These are phyloP conservation scores for Ethmia dodecea DNA, from an alignment of 2,888 invertebrate genomes.

Conservation along the genomic window DNA sequence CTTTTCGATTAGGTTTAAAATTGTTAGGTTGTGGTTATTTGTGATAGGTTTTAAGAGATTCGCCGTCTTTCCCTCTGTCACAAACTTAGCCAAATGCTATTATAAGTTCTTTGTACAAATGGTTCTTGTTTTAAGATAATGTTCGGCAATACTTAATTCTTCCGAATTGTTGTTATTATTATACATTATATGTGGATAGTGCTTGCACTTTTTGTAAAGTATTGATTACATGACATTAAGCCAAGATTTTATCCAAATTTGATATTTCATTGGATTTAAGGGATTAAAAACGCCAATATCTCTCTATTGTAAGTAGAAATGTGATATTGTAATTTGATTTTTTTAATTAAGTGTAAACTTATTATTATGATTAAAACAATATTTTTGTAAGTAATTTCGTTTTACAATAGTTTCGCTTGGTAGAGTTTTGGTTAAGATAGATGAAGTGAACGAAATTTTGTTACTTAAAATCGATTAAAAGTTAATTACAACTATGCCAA, in stretches of 20 bases:
- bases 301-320: constrained; percentile 78
- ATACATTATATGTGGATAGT: constrained; percentile 35
- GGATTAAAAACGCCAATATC: constrained; percentile 62
- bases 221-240: constrained; percentile 54
- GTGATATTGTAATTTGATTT: constrained; percentile 77
- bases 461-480: constrained; percentile 77
- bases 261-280: constrained; percentile 39
- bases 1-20: constrained; percentile 23
- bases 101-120: constrained; percentile 64
- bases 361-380: constrained; percentile 62
- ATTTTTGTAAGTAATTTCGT: constrained; percentile 74
- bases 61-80: constrained; percentile 42
- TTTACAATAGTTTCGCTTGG: constrained; percentile 68
- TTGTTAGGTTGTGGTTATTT: constrained; percentile 66
- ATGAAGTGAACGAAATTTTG: constrained; percentile 69
- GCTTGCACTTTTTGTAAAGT: constrained; percentile 48
- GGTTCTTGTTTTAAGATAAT: constrained; percentile 38
- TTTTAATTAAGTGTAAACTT: constrained; percentile 68
- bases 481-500: constrained; percentile 76
- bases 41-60: constrained; percentile 29
- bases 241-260: constrained; percentile 51
- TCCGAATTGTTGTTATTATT: constrained; percentile 57
- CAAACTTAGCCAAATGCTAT: constrained; percentile 66
- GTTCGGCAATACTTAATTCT: constrained; percentile 68
- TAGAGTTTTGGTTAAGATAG: constrained; percentile 69